These are phyloP conservation scores for Rhynchopsitta pachyrhyncha DNA, from an alignment of 2,113 vertebrate species.

Conservation along the genomic window DNA sequence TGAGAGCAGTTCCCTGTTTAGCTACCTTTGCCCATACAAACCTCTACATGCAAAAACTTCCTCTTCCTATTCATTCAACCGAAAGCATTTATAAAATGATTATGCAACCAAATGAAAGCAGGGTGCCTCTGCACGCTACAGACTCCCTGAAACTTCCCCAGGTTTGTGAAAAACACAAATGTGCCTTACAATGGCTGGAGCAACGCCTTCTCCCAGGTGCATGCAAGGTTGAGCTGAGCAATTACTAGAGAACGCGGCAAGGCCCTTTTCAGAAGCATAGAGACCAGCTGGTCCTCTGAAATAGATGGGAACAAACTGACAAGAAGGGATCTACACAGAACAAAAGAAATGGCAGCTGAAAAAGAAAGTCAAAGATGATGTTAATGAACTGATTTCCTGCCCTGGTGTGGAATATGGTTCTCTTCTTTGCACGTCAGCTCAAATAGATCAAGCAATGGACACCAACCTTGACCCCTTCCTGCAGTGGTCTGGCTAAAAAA, in stretches of 20 bases:
- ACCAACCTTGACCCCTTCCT: background rate
- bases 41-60: background rate
- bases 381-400: background rate
- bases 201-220: background rate
- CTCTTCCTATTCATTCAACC: background rate
- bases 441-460: background rate
- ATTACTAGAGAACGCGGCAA: background rate
- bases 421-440: background rate
- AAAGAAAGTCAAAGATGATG: background rate
- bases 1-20: background rate
- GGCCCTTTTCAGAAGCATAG: background rate
- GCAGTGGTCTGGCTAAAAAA: background rate
- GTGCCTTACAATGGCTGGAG: fast-evolving
- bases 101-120: background rate
- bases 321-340: background rate
- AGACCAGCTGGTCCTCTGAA: background rate
- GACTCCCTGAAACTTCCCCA: background rate
- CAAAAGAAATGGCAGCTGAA: background rate
- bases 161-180: background rate
- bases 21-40: background rate
- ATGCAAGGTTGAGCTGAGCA: background rate
- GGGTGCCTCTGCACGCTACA: background rate
- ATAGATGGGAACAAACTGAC: background rate
- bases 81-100: background rate
- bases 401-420: background rate